Base-by-base conservation (phyloP, 2,113 vertebrate genomes). In the Dryoscopus gambensis region DNA sequence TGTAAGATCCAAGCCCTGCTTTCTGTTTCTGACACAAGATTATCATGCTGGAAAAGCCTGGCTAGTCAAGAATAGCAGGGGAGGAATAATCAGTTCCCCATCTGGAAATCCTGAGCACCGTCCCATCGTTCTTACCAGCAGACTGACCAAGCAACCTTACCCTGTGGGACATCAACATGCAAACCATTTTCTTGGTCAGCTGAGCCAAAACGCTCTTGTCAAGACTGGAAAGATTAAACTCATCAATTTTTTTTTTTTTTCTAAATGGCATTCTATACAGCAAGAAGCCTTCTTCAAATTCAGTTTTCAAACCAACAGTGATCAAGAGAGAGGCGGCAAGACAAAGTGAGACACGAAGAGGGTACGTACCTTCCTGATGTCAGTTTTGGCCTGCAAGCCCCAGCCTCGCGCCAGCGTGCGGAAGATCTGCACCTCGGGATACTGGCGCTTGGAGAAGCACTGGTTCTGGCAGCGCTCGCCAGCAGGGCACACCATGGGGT, bases 351-450 rank as follows among this genome's bases (percentile, higher is more conserved):
- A 40, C 14, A 28, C 23, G 21, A 65, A 13, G 25, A 52, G 30
- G 24, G 0, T 0, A 52, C 1, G 0, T 86, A 99, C 99, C 99
- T 99, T 99, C 96, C 99, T 99, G 97, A 99, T 99, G 97, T 99
- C 98, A 6, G 98, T 98, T 89, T 98, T 98, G 49, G 99, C 99
- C 90, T 98, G 98, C n/a, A 99, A 97, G 18, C 99, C 99, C 99
- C 99, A 99, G 80, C 99, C 99, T 75, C 99, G 98, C 25, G 98
- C 98, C 88, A 99, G 97, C 0, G 99, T 99, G 89, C 99, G 98
- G 97, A 99, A 99, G 85, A 99, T 99, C 89, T 99, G 99, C 16
- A 99, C 99, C 75, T 99, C 98, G 24, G 99, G 99, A 92, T 99
- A 99, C 97, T 99, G 99, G 25, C 99, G 98, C 93, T 99, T 99